A percentile compares a stretch with the other conserved stretches of the same genome.
phyloP scores from a whole-genome alignment of 2,797 vertebrate genomes.

The Helostoma temminkii region DNA sequence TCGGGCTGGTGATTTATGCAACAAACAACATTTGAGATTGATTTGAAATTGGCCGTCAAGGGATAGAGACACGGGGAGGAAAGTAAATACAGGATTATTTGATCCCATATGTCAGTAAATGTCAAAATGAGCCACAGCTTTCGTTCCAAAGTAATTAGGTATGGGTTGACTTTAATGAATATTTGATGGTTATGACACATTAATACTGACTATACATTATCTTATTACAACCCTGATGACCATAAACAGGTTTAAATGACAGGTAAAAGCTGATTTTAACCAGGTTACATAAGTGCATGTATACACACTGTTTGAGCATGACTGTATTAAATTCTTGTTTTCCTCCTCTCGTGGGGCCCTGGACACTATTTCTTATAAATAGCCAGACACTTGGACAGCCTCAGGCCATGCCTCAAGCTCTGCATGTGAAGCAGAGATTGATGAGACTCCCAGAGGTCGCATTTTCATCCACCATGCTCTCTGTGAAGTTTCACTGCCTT shows the following conservation, averaged over 20 bases:
- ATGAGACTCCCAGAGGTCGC: constrained; percentile 39
- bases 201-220: background rate
- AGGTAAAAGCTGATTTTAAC: background rate
- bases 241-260: background rate
- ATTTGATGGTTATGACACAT: constrained; percentile 36
- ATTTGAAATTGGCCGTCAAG: constrained; percentile 53
- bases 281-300: background rate
- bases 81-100: constrained; percentile 63
- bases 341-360: constrained; percentile 22
- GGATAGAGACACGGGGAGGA: constrained; percentile 34
- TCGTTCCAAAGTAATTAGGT: constrained; percentile 17
- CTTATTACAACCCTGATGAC: background rate
- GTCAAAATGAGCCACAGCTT: constrained; percentile 44
- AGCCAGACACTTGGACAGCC: constrained; percentile 53
- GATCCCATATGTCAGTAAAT: constrained; percentile 47
- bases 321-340: constrained; percentile 44
- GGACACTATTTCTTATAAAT: constrained; percentile 56
- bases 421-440: constrained; percentile 60
- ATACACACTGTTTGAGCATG: background rate
- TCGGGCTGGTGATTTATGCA: constrained; percentile 60
- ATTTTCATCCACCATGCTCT: constrained; percentile 28
- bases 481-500: constrained; percentile 33
- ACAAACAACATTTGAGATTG: constrained; percentile 64
- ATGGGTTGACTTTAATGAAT: constrained; percentile 15
- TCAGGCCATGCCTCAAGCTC: constrained; percentile 63